Evolutionary conservation across 2,113 vertebrate genomes (phyloP).

Genomic region (Anolis carolinensis): DNA sequence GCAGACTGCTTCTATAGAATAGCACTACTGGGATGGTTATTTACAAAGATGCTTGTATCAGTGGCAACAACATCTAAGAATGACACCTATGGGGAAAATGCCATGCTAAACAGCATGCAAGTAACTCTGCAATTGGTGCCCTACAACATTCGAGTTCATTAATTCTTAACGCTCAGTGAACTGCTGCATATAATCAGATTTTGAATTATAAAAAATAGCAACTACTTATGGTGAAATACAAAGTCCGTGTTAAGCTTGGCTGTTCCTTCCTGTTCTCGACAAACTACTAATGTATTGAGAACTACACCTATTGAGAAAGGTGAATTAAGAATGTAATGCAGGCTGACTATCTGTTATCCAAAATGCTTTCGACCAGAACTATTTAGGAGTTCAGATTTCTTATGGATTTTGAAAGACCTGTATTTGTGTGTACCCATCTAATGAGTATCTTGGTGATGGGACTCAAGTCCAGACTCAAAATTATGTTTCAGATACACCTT

Average conservation of each 20-base stretch:
- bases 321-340: background rate
- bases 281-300: no score
- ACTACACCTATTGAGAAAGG: background rate
- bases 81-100: background rate
- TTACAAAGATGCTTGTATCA: slow-evolving; percentile 3
- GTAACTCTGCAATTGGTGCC: background rate
- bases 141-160: background rate
- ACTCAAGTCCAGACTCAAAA: no score
- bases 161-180: background rate
- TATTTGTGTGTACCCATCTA: no score
- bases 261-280: background rate
- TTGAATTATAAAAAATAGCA: background rate
- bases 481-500: no score
- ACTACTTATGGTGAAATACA: background rate
- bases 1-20: background rate
- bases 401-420: no score
- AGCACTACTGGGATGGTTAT: background rate
- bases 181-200: background rate
- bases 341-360: no score
- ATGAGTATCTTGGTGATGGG: no score
- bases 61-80: background rate
- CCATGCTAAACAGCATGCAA: background rate
- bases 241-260: background rate
- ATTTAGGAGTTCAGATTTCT: no score
- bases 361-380: no score